A percentile compares a stretch with the other conserved stretches of the same genome.
These are phyloP conservation scores for Perca fluviatilis DNA, from an alignment of 2,113 vertebrate genomes.

Conservation along the genomic window DNA sequence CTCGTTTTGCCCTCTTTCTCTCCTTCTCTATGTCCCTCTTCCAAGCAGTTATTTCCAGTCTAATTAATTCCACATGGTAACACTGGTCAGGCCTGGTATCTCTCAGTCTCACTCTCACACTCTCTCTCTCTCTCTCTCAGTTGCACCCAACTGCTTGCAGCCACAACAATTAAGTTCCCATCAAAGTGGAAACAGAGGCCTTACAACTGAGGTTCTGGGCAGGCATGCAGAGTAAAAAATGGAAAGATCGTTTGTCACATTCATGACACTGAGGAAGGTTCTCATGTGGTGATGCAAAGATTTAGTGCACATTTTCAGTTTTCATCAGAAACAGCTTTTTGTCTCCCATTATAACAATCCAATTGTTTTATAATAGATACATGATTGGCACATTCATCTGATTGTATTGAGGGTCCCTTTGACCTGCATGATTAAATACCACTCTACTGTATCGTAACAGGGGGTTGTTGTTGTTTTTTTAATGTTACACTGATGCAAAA, in stretches of 20 bases:
- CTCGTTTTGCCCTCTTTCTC: slow-evolving; percentile 9
- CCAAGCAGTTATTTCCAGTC: slow-evolving; percentile 59
- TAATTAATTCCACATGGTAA: slow-evolving; percentile 77
- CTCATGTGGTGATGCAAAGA: background rate
- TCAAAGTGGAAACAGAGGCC: slow-evolving; percentile 70
- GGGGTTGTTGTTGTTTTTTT: no score
- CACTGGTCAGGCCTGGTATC: slow-evolving; percentile 60
- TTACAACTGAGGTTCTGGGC: slow-evolving; percentile 39
- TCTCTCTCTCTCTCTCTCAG: slow-evolving; percentile 39
- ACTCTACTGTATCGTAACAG: no score
- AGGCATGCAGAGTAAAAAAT: slow-evolving; percentile 6
- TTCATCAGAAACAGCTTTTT: background rate
- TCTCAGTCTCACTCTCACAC: slow-evolving; percentile 9
- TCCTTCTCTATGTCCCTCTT: slow-evolving; percentile 1
- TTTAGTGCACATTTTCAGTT: background rate
- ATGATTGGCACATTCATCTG: background rate
- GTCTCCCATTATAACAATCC: background rate
- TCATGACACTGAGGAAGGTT: background rate
- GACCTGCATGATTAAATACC: background rate
- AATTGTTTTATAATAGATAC: background rate
- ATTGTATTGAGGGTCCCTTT: no score
- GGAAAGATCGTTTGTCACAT: slow-evolving; percentile 14
- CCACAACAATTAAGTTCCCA: slow-evolving; percentile 74
- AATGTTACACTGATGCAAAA: background rate
- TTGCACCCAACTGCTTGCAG: slow-evolving; percentile 70